Percentiles rank a stretch among this genome's conserved stretches.
Conservation (phyloP, 2,888 invertebrate species). For the Brachyopa scutellaris region DNA sequence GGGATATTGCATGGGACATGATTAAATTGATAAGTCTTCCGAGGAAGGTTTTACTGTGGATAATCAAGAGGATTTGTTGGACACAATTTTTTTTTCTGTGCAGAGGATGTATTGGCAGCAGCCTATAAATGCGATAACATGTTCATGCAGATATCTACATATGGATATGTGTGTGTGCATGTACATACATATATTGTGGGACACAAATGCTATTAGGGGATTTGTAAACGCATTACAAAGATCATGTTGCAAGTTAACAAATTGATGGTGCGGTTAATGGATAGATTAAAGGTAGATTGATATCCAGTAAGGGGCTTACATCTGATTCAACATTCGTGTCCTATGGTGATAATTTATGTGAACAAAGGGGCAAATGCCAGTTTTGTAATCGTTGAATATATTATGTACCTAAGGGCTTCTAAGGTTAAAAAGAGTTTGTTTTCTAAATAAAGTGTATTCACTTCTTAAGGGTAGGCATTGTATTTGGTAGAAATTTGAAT, state of each 20-base stretch:
- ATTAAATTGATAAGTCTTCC: constrained; percentile 70
- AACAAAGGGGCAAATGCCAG: too few relatives aligned
- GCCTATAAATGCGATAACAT: constrained; percentile 21
- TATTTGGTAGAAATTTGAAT: too few relatives aligned
- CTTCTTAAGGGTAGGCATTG: too few relatives aligned
- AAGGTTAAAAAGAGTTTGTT: too few relatives aligned
- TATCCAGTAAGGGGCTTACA: constrained; percentile 2
- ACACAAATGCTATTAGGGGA: constrained; percentile 44
- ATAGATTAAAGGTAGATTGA: constrained; percentile 41
- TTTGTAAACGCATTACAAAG: constrained; percentile 56
- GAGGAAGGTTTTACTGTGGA: constrained; percentile 45
- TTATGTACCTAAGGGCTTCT: too few relatives aligned
- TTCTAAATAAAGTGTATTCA: too few relatives aligned
- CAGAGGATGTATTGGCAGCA: neutral
- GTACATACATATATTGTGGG: neutral
- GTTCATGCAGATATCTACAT: neutral
- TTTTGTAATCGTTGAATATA: too few relatives aligned
- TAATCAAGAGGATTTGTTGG: constrained; percentile 62
- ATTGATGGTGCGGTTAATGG: constrained; percentile 54
- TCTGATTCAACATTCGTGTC: constrained; percentile 5
- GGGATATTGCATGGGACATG: constrained; percentile 65
- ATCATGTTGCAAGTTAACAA: constrained; percentile 63
- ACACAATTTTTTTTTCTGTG: neutral
- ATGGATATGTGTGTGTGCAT: neutral
- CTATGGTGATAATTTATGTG: neutral